A percentile compares a stretch with the other conserved stretches of the same genome.
These are phyloP conservation scores for Orchesella flavescens DNA, from an alignment of 2,888 invertebrate species.

Conservation along the genomic window DNA sequence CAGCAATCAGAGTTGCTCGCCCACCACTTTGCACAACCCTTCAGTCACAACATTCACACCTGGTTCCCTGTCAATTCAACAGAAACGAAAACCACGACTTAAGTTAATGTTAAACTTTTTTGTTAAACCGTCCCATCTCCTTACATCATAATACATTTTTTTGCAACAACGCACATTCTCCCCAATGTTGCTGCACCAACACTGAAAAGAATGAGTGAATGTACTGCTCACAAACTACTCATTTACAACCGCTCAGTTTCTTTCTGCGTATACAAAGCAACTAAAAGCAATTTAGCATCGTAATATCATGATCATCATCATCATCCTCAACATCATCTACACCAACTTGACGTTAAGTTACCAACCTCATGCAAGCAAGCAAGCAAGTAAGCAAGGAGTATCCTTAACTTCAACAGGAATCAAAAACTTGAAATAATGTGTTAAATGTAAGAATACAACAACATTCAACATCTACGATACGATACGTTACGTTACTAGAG, in stretches of 20 bases:
- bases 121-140: background rate
- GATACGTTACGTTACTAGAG: background rate
- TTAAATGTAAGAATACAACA: background rate
- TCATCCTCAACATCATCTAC: no score
- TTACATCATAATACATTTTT: background rate
- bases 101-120: background rate
- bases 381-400: no score
- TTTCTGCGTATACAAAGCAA: background rate
- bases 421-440: background rate
- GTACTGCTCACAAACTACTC: background rate
- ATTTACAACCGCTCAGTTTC: background rate
- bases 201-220: background rate
- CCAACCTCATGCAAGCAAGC: background rate
- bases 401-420: no score
- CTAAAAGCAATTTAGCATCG: background rate
- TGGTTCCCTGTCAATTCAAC: conserved; percentile 62
- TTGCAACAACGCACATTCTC: background rate
- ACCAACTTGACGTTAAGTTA: background rate
- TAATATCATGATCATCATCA: background rate
- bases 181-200: background rate
- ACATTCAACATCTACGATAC: background rate
- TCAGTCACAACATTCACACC: conserved; percentile 56
- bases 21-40: conserved; percentile 46
- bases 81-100: conserved; percentile 36
- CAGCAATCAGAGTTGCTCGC: conserved; percentile 34